A percentile compares a stretch with the other conserved stretches of the same genome.
phyloP scores from a whole-genome alignment of 1,140 invertebrate genomes.

The Drosophila mayri region DNA sequence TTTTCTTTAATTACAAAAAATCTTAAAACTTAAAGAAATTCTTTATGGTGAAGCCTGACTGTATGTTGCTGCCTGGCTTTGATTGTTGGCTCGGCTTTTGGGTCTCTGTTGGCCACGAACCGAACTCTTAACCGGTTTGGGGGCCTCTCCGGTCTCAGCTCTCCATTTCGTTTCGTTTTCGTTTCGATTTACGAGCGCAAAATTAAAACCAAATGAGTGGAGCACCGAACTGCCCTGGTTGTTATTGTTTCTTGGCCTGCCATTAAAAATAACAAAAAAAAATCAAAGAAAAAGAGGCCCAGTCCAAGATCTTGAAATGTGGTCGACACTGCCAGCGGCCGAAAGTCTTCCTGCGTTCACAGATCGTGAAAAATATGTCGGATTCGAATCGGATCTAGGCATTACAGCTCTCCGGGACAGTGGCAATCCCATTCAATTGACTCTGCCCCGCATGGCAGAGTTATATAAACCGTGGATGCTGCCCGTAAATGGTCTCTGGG shows the following conservation, averaged over 20 bases:
- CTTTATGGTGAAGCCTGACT: background rate
- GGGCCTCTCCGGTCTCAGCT: conserved; percentile 42
- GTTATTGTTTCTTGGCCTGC: conserved; percentile 44
- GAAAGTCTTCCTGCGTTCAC: conserved; percentile 52
- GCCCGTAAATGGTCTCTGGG: conserved; percentile 65
- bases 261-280: conserved; percentile 18
- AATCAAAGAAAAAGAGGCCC: background rate
- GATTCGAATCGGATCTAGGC: conserved; percentile 15
- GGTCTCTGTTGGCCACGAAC: conserved; percentile 40
- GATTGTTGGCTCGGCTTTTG: conserved; percentile 48
- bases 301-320: conserved; percentile 61
- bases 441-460: conserved; percentile 20
- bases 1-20: no score
- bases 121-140: conserved; percentile 35
- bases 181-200: conserved; percentile 82
- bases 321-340: conserved; percentile 29
- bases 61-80: conserved; percentile 26
- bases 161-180: conserved; percentile 79
- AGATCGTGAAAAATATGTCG: conserved; percentile 31
- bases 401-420: conserved; percentile 19
- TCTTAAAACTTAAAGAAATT: background rate
- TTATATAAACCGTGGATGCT: conserved; percentile 49
- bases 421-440: conserved; percentile 37
- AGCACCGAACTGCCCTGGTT: conserved; percentile 64
- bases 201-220: conserved; percentile 73